A percentile compares a stretch with the other conserved stretches of the same genome.
Evolutionary conservation across 2,888 invertebrate genomes (phyloP).

Genomic region (Drosophila fulvimacula): DNA sequence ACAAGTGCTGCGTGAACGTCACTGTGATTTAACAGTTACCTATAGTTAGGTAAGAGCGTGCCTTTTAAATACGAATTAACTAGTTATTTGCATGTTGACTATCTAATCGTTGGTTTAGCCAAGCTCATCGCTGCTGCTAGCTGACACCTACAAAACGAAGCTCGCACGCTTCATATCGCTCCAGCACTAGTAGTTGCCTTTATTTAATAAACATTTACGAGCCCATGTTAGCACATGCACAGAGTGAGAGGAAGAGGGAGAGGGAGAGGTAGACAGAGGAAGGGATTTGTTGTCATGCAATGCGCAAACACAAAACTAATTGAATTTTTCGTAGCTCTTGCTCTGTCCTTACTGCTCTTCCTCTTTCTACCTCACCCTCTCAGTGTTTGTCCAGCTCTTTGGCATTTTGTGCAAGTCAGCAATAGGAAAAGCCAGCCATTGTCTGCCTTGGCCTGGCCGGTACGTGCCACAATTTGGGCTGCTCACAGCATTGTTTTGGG

Average conservation of each 20-base stretch:
- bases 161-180: conserved; percentile 4
- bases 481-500: conserved; percentile 53
- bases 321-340: conserved; percentile 67
- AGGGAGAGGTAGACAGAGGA: background rate
- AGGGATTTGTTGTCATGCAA: conserved; percentile 74
- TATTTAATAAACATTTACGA: conserved; percentile 50
- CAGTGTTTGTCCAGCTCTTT: conserved; percentile 25
- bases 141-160: conserved; percentile 33
- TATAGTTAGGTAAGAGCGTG: conserved; percentile 1
- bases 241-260: background rate
- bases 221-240: conserved; percentile 22
- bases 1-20: conserved; percentile 23
- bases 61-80: conserved; percentile 17
- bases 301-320: conserved; percentile 79
- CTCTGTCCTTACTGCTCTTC: background rate
- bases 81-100: conserved; percentile 29
- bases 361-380: background rate
- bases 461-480: conserved; percentile 74
- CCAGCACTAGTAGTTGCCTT: conserved; percentile 5
- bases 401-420: conserved; percentile 74
- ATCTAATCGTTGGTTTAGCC: conserved; percentile 34
- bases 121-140: conserved; percentile 15
- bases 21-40: conserved; percentile 8
- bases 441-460: conserved; percentile 45
- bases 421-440: conserved; percentile 48